Evolutionary conservation across 2,888 invertebrate genomes (phyloP).

Genomic region (Drosophila dives): DNA sequence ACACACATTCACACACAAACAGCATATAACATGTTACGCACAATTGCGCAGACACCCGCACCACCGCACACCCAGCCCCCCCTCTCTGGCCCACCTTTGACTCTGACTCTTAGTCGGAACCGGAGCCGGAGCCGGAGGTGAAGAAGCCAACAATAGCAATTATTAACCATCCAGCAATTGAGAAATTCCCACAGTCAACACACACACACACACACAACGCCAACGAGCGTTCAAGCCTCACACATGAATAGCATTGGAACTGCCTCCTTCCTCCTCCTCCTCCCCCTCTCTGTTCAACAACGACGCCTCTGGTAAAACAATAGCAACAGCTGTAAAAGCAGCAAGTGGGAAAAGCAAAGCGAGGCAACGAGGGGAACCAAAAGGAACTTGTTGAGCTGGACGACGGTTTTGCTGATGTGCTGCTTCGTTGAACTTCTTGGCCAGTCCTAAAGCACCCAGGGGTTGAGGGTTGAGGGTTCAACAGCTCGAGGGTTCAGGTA

Average conservation of each 20-base stretch:
- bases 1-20: constrained; percentile 25
- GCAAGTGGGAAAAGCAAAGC: constrained; percentile 15
- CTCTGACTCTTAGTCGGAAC: constrained; percentile 8
- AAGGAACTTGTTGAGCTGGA: constrained; percentile 76
- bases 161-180: constrained; percentile 80
- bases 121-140: constrained; percentile 63
- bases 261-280: neutral
- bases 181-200: constrained; percentile 80
- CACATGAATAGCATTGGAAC: constrained; percentile 26
- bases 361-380: constrained; percentile 1
- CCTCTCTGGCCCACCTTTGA: neutral
- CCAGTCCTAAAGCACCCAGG: neutral
- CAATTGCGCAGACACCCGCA: constrained; percentile 66
- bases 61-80: constrained; percentile 1
- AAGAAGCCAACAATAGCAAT: constrained; percentile 79
- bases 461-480: neutral
- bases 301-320: constrained; percentile 44
- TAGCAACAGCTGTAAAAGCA: constrained; percentile 69
- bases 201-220: constrained; percentile 34
- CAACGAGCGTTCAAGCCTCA: constrained; percentile 23
- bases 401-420: constrained; percentile 52
- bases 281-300: neutral
- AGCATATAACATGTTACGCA: constrained; percentile 63
- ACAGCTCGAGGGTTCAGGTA: constrained; percentile 12
- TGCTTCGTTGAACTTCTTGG: constrained; percentile 69